phyloP scores from a whole-genome alignment of 35 echinoderm and acorn worm genomes.

The Heliocidaris erythrogramma region DNA sequence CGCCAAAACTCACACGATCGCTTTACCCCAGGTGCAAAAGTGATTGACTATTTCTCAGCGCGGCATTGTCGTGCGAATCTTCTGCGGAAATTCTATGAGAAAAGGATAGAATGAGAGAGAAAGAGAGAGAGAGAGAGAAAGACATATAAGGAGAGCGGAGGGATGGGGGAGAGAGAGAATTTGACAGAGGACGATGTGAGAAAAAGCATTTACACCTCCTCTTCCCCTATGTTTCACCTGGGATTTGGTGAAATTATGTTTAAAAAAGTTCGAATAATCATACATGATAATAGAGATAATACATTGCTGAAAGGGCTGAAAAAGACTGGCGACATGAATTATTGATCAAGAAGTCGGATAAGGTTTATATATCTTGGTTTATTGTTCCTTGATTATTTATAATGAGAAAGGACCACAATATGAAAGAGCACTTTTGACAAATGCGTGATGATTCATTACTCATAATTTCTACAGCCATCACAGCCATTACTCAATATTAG shows the following conservation, averaged over 20 bases:
- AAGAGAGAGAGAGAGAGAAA: background rate
- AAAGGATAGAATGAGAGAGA: background rate
- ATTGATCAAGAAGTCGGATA: background rate
- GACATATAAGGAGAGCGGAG: background rate
- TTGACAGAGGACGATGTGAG: background rate
- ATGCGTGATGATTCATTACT: background rate
- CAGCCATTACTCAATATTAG: too few species aligned
- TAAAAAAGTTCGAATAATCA: background rate
- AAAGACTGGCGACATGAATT: background rate
- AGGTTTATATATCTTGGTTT: background rate
- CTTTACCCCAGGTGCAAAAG: conserved; percentile 10
- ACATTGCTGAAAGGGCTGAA: background rate
- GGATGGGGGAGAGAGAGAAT: background rate
- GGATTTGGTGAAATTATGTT: background rate
- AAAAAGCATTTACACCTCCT: background rate
- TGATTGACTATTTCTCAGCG: conserved; percentile 8
- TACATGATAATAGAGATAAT: background rate
- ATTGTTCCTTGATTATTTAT: background rate
- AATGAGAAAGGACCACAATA: background rate
- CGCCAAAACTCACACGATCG: conserved; percentile 27
- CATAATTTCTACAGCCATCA: background rate
- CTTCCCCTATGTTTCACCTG: background rate
- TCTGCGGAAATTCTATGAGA: background rate
- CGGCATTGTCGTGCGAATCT: background rate
- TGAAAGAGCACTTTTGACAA: too few species aligned